These are phyloP conservation scores for Apodemia duryi DNA, from an alignment of 2,888 invertebrate species.

Conservation along the genomic window DNA sequence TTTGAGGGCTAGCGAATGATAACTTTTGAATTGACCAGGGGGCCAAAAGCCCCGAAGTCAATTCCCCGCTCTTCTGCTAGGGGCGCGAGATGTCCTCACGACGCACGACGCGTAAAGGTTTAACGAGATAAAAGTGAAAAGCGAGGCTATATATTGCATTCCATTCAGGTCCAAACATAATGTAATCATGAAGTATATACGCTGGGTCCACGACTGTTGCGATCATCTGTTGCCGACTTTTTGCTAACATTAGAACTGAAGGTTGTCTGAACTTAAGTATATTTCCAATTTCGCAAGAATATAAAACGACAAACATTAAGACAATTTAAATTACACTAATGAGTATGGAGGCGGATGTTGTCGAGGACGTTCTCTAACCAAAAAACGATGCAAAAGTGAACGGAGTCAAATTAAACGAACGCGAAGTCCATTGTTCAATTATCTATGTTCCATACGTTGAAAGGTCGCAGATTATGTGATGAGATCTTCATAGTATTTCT, in stretches of 20 bases:
- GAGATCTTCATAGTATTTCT: constrained; percentile 10
- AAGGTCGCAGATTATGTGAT: constrained; percentile 36
- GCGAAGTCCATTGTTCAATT: constrained; percentile 42
- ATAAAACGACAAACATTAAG: constrained; percentile 12
- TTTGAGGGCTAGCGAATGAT: too few relatives aligned
- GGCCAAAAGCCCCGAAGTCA: too few relatives aligned
- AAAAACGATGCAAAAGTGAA: constrained; percentile 53
- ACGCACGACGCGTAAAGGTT: too few relatives aligned
- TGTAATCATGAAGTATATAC: background rate
- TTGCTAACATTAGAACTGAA: constrained; percentile 16
- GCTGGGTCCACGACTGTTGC: background rate
- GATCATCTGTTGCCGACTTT: constrained; percentile 5
- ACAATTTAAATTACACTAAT: constrained; percentile 16
- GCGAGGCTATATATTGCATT: too few relatives aligned
- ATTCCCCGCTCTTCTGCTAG: too few relatives aligned
- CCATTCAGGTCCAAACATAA: too few relatives aligned
- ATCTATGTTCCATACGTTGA: constrained; percentile 34
- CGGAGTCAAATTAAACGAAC: constrained; percentile 39
- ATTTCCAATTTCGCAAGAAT: constrained; percentile 9
- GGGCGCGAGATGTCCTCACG: too few relatives aligned
- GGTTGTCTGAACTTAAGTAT: constrained; percentile 10
- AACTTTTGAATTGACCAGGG: too few relatives aligned
- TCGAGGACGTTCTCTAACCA: constrained; percentile 46
- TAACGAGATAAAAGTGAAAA: too few relatives aligned
- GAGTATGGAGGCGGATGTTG: constrained; percentile 43